phyloP scores from a whole-genome alignment of 2,113 vertebrate species.

The Oenanthe oenanthe region DNA sequence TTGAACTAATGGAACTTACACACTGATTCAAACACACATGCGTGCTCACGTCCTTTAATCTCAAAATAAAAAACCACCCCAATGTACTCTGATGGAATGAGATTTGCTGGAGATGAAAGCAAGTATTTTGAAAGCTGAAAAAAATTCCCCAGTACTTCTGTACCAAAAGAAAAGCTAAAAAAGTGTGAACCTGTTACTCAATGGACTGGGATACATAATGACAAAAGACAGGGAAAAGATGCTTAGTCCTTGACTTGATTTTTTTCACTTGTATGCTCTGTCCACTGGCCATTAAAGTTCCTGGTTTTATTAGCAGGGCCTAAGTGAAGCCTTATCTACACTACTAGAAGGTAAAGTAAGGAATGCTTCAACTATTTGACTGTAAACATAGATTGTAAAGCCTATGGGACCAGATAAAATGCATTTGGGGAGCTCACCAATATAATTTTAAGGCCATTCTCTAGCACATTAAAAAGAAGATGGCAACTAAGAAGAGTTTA shows the following conservation, averaged over 20 bases:
- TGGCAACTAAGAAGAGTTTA: neutral
- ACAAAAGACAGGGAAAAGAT: neutral
- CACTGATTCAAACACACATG: neutral
- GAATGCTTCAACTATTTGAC: neutral
- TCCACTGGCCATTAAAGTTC: neutral
- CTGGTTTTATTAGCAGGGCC: neutral
- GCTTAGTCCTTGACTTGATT: neutral
- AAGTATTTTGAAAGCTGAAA: neutral
- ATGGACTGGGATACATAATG: neutral
- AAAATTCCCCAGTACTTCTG: neutral
- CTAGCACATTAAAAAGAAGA: neutral
- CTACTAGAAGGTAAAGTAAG: neutral
- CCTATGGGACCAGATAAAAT: neutral
- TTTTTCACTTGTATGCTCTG: neutral
- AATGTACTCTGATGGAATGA: neutral
- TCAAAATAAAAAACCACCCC: neutral
- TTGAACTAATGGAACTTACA: neutral
- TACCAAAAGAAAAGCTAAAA: neutral
- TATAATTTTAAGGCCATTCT: neutral
- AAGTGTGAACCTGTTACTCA: neutral
- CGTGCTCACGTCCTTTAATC: accelerated
- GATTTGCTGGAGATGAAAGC: neutral
- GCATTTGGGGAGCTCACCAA: neutral
- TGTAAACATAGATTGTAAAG: neutral
- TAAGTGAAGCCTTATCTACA: neutral